phyloP scores from a whole-genome alignment of 1,140 invertebrate species.

The Brachionus rubens region DNA sequence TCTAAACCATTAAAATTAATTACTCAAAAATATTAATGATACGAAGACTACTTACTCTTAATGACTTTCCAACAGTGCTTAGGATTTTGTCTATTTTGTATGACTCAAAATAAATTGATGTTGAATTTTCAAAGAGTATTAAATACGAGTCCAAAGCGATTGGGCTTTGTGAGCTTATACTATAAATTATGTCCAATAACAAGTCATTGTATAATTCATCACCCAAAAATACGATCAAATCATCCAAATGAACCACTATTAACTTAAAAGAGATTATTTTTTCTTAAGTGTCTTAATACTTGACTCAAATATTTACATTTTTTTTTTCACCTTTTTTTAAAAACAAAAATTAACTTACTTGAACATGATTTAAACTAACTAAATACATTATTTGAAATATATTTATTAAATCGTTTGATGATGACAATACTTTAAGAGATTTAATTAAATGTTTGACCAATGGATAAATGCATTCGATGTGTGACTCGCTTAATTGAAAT shows the following conservation, averaged over 20 bases:
- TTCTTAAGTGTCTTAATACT: not conserved
- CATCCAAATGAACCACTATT: constrained; percentile 33
- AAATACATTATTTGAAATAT: constrained; percentile 40
- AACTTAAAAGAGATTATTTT: too few species aligned
- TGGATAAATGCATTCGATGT: constrained; percentile 33
- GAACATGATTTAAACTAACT: constrained; percentile 25
- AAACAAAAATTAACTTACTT: not conserved
- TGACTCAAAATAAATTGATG: constrained; percentile 5
- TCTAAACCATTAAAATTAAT: not conserved
- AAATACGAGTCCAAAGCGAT: constrained; percentile 9
- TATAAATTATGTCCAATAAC: not conserved
- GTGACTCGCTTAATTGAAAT: constrained; percentile 21
- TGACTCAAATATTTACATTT: not conserved
- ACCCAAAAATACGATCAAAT: constrained; percentile 32
- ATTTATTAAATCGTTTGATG: constrained; percentile 11
- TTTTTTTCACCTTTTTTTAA: too few species aligned
- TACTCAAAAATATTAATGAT: not conserved
- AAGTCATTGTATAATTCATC: constrained; percentile 14
- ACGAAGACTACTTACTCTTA: not conserved
- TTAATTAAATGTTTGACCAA: constrained; percentile 31
- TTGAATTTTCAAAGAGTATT: constrained; percentile 19
- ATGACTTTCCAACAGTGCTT: constrained; percentile 8
- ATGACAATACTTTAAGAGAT: not conserved
- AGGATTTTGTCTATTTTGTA: constrained; percentile 37
- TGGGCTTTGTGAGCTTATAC: not conserved